Base-by-base conservation (phyloP, 2,797 vertebrate genomes). In the Sandelia bainsii region DNA sequence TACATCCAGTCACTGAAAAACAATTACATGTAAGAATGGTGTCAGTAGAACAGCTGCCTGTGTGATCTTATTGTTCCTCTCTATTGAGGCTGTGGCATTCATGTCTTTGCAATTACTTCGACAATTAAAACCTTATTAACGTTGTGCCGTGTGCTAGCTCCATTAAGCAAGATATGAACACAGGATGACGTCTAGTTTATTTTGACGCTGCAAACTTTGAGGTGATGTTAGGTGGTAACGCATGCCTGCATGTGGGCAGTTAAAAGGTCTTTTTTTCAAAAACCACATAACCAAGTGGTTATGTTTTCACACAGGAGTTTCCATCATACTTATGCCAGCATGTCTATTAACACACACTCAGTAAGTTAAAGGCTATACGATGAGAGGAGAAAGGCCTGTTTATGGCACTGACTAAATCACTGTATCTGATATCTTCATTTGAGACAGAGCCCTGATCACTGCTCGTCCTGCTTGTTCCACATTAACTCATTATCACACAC, bases 401-500 rank as follows among this genome's bases (percentile, higher is more conserved):
- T 91, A 88, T 75, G 79, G 75, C 85, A 56, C 58, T 16, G 81
- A 90, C 92, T 92, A 94, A 94, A 93, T 93, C 93, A 90, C 87
- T 89, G 86, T 93, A 92, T 93, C 86, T 96, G 94, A 97, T 95
- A 95, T 97, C 95, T 96, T 96, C 93, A 96, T 96, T 95, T 93
- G 87, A 93, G 92, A 89, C 87, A 93, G 89, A 93, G 93, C 92
- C 93, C 93, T 93, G 93, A 95, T 96, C 94, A 88, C 87, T 90
- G 89, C 94, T 94, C 92, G 93, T 95, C 93, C 96, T 96, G 92
- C 95, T 94, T 91, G 95, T 96, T 97, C 95, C 96, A 96, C 94
- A 96, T 97, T 96, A 97, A 96, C 92, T 96, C 96, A 97, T 98
- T 97, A 97, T 97, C 95, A 96, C 94, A 95, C 94, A 94, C 94